A percentile compares a stretch with the other conserved stretches of the same genome.
Conservation (phyloP, 2,888 invertebrate species). For the Ceramica pisi region DNA sequence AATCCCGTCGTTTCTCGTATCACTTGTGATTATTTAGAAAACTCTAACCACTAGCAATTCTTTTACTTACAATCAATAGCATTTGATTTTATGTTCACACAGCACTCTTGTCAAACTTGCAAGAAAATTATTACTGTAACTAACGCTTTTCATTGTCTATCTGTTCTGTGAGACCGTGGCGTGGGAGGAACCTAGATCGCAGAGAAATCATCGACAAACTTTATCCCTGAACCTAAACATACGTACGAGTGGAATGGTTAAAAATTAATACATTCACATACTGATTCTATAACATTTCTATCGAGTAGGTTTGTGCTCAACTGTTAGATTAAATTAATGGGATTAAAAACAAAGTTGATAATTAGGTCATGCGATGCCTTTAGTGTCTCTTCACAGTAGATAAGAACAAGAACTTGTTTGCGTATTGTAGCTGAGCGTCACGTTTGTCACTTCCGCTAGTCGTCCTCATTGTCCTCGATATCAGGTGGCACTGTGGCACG, state of each 20-base stretch:
- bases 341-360: constrained; percentile 7
- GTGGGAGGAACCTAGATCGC: constrained; percentile 59
- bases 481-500: constrained; percentile 80
- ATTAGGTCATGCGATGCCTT: constrained; percentile 52
- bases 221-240: constrained; percentile 3
- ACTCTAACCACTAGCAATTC: constrained; percentile 1
- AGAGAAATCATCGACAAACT: constrained; percentile 12
- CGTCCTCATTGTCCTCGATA: constrained; percentile 80
- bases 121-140: constrained; percentile 32
- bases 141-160: constrained; percentile 41
- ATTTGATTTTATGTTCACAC: constrained; percentile 43
- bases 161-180: constrained; percentile 54
- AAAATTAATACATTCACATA: neutral
- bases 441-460: constrained; percentile 75
- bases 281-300: neutral
- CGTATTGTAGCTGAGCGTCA: constrained; percentile 72
- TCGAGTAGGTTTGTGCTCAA: neutral
- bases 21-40: constrained; percentile 23
- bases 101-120: constrained; percentile 15
- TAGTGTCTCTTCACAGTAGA: constrained; percentile 62
- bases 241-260: neutral
- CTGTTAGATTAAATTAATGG: neutral
- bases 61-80: constrained; percentile 50
- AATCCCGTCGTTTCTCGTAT: neutral
- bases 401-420: constrained; percentile 65